Conservation (phyloP, 2,113 vertebrate genomes). For the Hemicordylus capensis region DNA sequence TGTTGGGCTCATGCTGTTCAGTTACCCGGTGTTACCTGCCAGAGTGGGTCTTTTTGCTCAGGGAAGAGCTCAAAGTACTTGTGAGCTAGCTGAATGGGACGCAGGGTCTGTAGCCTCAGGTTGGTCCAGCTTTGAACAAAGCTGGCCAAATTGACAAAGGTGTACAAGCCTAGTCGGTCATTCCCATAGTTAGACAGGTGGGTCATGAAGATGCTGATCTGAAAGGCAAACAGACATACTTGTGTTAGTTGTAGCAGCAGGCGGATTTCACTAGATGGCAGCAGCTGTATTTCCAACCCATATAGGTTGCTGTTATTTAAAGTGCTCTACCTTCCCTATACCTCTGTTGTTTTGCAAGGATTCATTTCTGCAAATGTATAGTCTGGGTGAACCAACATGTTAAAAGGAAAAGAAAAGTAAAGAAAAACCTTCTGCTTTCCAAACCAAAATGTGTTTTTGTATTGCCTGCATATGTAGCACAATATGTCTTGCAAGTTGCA, state of each 20-base stretch:
- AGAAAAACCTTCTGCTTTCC: neutral
- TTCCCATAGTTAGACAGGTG: constrained; percentile 98
- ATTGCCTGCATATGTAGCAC: neutral
- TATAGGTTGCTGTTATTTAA: neutral
- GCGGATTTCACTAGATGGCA: neutral
- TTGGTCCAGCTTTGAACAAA: constrained; percentile 93
- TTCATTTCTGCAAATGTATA: neutral
- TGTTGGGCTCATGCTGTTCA: neutral
- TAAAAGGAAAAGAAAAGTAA: neutral
- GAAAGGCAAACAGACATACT: constrained; percentile 48
- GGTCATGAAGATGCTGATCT: constrained; percentile 99
- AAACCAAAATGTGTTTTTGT: neutral
- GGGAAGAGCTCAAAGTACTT: constrained; percentile 98
- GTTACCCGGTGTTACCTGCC: constrained; percentile 86
- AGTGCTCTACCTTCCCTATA: neutral
- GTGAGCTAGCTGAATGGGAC: constrained; percentile 88
- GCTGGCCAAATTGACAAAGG: constrained; percentile 91
- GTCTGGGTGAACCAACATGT: too few species aligned
- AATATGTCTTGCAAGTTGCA: neutral
- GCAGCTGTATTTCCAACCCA: neutral
- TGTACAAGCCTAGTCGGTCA: constrained; percentile 95
- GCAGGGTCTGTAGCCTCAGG: constrained; percentile 88
- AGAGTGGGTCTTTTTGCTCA: constrained; percentile 92
- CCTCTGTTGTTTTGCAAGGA: neutral
- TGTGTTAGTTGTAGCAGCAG: neutral